Conservation (phyloP, 2,113 vertebrate genomes). For the Chamaea fasciata region DNA sequence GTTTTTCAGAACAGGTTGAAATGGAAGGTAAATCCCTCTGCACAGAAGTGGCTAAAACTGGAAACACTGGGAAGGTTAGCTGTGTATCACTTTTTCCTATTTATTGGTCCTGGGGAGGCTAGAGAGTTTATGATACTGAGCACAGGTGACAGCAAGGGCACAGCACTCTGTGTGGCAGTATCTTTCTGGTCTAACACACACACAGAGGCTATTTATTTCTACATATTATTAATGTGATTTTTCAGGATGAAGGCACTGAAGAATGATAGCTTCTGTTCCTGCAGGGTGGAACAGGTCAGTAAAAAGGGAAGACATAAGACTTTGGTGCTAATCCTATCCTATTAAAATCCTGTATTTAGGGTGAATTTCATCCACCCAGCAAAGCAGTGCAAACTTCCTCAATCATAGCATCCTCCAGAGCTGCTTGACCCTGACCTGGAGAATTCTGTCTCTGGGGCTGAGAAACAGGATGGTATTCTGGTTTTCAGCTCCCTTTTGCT, state of each 20-base stretch:
- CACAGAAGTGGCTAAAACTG: not conserved
- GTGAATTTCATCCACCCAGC: not conserved
- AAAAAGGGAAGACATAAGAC: not conserved
- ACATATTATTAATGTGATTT: not conserved
- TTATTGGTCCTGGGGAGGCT: not conserved
- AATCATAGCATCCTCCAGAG: not conserved
- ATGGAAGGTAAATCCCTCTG: not conserved
- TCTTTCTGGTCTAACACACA: not conserved
- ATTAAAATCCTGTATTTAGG: not conserved
- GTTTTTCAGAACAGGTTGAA: not conserved
- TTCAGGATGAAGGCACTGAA: not conserved
- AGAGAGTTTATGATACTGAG: not conserved
- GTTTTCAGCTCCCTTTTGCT: slow-evolving; percentile 3
- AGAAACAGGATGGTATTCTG: slow-evolving; percentile 21
- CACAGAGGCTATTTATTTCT: not conserved
- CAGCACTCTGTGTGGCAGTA: not conserved
- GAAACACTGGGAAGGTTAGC: not conserved
- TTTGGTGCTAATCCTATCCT: not conserved
- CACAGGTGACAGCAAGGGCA: not conserved
- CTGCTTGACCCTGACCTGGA: not conserved
- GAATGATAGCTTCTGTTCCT: not conserved
- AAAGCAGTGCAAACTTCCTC: not conserved
- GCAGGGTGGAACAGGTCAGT: not conserved
- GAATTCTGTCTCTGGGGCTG: not conserved
- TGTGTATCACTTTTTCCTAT: not conserved